These are phyloP conservation scores for Anhinga anhinga DNA, from an alignment of 2,113 vertebrate genomes.

Conservation along the genomic window DNA sequence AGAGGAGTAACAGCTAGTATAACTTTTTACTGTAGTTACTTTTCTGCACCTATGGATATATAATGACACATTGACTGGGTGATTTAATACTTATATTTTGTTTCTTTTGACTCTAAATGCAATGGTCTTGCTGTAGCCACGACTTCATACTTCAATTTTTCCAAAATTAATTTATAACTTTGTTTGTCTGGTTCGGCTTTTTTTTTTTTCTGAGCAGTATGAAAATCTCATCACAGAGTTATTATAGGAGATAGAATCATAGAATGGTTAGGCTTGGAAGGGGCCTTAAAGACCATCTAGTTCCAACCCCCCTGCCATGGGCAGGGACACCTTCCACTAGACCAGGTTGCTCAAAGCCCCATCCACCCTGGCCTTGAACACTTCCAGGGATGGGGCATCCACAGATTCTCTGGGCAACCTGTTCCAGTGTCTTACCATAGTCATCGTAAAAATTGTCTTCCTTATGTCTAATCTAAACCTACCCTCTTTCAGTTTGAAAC, in stretches of 20 bases:
- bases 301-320: background rate
- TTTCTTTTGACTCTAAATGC: background rate
- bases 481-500: background rate
- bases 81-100: background rate
- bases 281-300: background rate
- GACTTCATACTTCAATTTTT: background rate
- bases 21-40: background rate
- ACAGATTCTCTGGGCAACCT: background rate
- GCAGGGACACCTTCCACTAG: no score
- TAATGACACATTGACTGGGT: background rate
- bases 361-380: rapidly evolving
- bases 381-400: background rate
- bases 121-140: background rate
- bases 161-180: background rate
- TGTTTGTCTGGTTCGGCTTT: background rate
- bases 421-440: rapidly evolving
- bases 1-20: background rate
- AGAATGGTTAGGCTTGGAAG: background rate
- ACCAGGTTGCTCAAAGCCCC: rapidly evolving
- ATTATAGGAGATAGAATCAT: background rate
- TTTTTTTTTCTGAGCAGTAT: background rate
- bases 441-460: rapidly evolving
- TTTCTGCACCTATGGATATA: background rate
- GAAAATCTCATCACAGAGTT: background rate
- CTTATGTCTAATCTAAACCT: background rate